Percentiles rank a stretch among this genome's conserved stretches.
Evolutionary conservation across 1,140 invertebrate genomes (phyloP).

Genomic region (Lamellibrachia luymesi): DNA sequence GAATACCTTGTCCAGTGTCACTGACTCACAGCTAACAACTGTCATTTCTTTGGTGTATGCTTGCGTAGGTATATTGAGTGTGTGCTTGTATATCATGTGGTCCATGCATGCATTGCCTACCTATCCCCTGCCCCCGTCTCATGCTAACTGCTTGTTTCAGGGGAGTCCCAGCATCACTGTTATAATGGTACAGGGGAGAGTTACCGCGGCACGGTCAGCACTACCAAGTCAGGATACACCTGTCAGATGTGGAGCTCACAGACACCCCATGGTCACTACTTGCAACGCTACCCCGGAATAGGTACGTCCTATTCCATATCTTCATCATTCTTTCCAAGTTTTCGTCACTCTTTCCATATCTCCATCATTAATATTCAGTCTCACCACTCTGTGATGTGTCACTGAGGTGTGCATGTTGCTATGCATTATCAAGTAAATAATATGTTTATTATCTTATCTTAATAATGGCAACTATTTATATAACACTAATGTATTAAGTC

Average conservation of each 20-base stretch:
- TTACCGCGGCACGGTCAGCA: conserved; percentile 72
- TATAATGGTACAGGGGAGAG: conserved; percentile 79
- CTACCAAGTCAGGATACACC: conserved; percentile 69
- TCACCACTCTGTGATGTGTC: too few species aligned
- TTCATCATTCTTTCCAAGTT: too few species aligned
- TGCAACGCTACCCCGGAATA: conserved; percentile 78
- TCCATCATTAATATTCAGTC: too few species aligned
- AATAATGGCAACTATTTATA: too few species aligned
- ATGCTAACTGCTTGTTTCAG: conserved; percentile 42
- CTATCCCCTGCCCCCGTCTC: conserved; percentile 55
- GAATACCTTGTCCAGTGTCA: too few species aligned
- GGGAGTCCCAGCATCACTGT: conserved; percentile 59
- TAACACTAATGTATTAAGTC: too few species aligned
- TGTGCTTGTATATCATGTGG: not conserved
- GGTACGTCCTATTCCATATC: too few species aligned
- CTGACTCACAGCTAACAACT: not conserved
- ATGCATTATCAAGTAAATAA: too few species aligned
- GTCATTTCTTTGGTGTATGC: not conserved
- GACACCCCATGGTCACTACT: conserved; percentile 64
- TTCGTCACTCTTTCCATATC: too few species aligned
- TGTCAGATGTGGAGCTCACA: conserved; percentile 77
- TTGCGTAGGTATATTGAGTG: not conserved
- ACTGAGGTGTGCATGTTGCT: too few species aligned
- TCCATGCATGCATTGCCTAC: not conserved
- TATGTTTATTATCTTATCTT: too few species aligned